phyloP scores from a whole-genome alignment of 2,888 invertebrate genomes.

The Meteorus cinctellus region DNA sequence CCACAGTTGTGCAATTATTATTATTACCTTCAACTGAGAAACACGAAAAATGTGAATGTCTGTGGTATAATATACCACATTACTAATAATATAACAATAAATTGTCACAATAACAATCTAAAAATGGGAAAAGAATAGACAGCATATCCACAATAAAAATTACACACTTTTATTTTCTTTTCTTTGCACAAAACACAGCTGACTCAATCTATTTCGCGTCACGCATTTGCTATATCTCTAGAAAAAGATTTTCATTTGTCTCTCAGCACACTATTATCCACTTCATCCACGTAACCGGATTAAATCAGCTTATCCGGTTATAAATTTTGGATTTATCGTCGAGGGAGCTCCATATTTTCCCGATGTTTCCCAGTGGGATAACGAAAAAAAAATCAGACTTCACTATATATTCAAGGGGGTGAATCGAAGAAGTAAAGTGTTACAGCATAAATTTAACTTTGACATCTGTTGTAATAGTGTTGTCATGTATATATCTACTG shows the following conservation, averaged over 20 bases:
- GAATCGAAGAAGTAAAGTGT: not conserved
- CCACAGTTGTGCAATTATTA: not conserved
- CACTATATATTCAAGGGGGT: constrained; percentile 2
- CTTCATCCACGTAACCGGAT: constrained; percentile 45
- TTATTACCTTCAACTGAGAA: not conserved
- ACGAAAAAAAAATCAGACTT: constrained; percentile 22
- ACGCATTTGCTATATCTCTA: not conserved
- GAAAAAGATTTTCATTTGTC: constrained; percentile 39
- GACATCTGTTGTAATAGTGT: not conserved
- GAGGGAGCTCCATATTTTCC: constrained; percentile 48
- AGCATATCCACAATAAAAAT: too few species aligned
- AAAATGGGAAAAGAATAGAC: too few species aligned
- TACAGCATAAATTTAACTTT: not conserved
- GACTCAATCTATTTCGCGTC: not conserved
- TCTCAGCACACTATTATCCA: constrained; percentile 21
- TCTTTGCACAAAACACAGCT: not conserved
- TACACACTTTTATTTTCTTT: too few species aligned
- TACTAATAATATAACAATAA: not conserved
- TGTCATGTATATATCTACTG: not conserved
- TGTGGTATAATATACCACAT: not conserved
- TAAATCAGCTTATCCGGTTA: constrained; percentile 56
- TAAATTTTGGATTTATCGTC: constrained; percentile 58
- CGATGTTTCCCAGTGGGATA: constrained; percentile 14
- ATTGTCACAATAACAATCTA: too few species aligned
- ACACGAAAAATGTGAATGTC: not conserved